phyloP scores from a whole-genome alignment of 2,113 vertebrate genomes.

The Urocynchramus pylzowi region DNA sequence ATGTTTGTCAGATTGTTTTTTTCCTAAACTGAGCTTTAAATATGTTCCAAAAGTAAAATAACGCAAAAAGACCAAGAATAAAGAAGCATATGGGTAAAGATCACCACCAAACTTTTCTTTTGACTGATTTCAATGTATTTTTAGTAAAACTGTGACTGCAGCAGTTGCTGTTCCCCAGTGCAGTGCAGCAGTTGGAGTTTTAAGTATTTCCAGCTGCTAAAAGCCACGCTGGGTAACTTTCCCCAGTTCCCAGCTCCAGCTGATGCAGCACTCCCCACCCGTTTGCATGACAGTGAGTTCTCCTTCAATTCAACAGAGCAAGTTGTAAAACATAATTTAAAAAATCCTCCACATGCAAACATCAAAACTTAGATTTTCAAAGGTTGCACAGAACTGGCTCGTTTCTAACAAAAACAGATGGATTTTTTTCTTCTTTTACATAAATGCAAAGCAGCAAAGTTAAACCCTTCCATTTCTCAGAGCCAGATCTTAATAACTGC shows the following conservation, averaged over 20 bases:
- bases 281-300: neutral
- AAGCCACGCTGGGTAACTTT: neutral
- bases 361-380: neutral
- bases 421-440: neutral
- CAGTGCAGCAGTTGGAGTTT: neutral
- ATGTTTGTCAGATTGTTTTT: neutral
- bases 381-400: neutral
- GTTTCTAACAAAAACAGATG: neutral
- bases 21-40: neutral
- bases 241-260: neutral
- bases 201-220: neutral
- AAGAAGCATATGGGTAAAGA: neutral
- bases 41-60: neutral
- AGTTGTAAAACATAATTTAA: neutral
- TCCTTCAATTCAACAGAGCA: neutral
- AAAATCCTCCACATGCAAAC: neutral
- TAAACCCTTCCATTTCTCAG: neutral
- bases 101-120: neutral
- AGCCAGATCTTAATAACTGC: neutral
- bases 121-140: neutral
- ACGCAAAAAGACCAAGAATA: neutral
- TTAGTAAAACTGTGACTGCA: neutral
- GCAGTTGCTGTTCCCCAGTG: neutral
- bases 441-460: neutral
- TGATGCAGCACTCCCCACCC: neutral